phyloP scores from a whole-genome alignment of 2,888 invertebrate species.

The Acronicta alni region DNA sequence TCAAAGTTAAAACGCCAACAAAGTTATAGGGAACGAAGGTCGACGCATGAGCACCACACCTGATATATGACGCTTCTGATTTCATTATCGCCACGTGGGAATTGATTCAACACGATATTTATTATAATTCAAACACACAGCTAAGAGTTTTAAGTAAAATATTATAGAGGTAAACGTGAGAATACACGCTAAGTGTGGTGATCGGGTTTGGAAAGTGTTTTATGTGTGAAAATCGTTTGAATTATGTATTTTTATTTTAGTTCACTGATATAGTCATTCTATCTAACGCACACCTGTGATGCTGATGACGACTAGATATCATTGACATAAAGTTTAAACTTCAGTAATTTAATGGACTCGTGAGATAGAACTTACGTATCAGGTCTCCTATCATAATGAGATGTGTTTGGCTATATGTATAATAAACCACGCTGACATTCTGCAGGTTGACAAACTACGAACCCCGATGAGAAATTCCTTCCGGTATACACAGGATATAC shows the following conservation, averaged over 20 bases:
- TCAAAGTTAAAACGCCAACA: conserved; percentile 54
- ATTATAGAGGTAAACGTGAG: conserved; percentile 34
- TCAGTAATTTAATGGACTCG: no score
- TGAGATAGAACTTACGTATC: no score
- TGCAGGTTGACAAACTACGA: no score
- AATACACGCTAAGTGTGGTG: conserved; percentile 25
- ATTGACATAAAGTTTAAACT: no score
- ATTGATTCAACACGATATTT: conserved; percentile 55
- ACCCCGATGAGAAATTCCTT: no score
- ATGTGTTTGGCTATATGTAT: no score
- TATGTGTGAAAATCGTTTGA: conserved; percentile 38
- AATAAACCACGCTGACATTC: no score
- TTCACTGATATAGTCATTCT: no score
- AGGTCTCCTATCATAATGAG: no score
- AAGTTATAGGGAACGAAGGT: conserved; percentile 61
- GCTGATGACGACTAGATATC: no score
- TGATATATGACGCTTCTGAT: conserved; percentile 65
- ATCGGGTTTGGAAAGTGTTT: conserved; percentile 29
- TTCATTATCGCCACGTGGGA: conserved; percentile 60
- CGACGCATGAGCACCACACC: conserved; percentile 51
- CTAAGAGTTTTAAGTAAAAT: conserved; percentile 37
- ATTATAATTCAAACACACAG: conserved; percentile 35
- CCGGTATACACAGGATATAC: no score
- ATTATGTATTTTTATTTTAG: conserved; percentile 14
- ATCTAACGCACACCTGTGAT: no score